phyloP scores from a whole-genome alignment of 2,797 vertebrate species.

The Hozukius guyotensis region DNA sequence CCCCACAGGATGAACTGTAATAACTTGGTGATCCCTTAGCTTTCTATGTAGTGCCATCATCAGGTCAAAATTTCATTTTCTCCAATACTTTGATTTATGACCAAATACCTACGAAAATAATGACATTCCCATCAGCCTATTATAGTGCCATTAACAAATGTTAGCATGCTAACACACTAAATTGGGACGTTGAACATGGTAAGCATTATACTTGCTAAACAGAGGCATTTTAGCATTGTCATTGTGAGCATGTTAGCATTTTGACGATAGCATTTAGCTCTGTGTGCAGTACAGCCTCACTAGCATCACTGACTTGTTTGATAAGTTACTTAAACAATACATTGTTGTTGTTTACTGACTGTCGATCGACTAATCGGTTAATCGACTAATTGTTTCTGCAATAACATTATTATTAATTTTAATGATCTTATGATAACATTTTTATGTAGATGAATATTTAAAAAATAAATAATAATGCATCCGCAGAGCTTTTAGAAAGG shows the following conservation, averaged over 20 bases:
- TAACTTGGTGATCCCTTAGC: background rate
- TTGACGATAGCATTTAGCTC: background rate
- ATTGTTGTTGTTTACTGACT: background rate
- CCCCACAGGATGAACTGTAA: background rate
- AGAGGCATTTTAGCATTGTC: background rate
- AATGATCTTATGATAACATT: accelerated
- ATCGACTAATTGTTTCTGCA: background rate
- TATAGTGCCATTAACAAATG: no score
- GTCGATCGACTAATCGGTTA: background rate
- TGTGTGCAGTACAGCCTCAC: no score
- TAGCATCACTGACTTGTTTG: background rate
- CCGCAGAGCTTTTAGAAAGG: no score
- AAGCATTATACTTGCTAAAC: background rate
- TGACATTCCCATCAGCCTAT: no score
- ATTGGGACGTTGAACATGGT: background rate
- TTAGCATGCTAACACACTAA: background rate
- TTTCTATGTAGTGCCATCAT: background rate
- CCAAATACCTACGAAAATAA: no score
- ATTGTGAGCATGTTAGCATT: background rate
- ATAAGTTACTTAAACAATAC: background rate
- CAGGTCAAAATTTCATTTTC: no score
- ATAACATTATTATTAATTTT: background rate
- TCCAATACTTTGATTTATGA: background rate
- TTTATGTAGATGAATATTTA: no score
- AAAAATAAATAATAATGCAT: no score